Evolutionary conservation across 2,113 vertebrate species (phyloP).

Genomic region (Brachypodius melanocephalos): DNA sequence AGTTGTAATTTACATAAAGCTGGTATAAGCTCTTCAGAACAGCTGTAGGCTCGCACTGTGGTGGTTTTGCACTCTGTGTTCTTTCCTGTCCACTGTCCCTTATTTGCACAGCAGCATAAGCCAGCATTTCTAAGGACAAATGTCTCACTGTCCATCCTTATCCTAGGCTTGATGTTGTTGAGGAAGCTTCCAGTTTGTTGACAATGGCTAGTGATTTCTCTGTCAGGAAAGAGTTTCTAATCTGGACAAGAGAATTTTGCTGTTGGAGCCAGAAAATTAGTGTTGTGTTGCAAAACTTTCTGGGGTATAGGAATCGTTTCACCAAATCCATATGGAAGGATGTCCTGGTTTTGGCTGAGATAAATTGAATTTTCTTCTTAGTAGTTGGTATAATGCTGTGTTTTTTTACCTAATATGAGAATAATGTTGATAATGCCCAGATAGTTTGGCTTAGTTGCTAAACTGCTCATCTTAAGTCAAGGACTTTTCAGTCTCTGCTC

Average conservation of each 20-base stretch:
- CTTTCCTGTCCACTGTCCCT: neutral
- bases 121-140: neutral
- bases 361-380: neutral
- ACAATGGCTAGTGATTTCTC: neutral
- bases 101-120: neutral
- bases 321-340: accelerated
- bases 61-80: neutral
- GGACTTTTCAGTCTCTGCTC: neutral
- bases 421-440: neutral
- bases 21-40: neutral
- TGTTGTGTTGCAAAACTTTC: neutral
- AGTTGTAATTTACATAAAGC: neutral
- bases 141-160: neutral
- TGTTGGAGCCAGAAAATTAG: neutral
- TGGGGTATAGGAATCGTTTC: neutral
- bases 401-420: neutral
- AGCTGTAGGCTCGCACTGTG: neutral
- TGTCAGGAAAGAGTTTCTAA: neutral
- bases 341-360: neutral
- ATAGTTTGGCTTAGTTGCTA: neutral
- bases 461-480: neutral
- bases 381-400: neutral
- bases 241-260: neutral
- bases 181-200: neutral
- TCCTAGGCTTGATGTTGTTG: neutral